Evolutionary conservation across 2,797 vertebrate species (phyloP).

Genomic region (Nannoperca australis): DNA sequence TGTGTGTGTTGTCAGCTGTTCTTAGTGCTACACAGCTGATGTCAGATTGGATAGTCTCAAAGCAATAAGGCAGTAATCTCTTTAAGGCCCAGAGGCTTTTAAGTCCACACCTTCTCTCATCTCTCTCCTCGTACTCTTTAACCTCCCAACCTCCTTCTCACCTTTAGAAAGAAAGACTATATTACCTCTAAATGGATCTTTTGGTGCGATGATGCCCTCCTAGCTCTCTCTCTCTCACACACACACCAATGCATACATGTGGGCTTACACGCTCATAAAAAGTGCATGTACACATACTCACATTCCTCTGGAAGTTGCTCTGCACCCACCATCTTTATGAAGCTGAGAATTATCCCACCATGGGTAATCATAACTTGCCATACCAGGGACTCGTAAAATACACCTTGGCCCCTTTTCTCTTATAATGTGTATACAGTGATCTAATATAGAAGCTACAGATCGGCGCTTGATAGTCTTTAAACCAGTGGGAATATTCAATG

Average conservation of each 20-base stretch:
- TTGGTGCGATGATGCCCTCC: constrained; percentile 64
- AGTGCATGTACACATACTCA: constrained; percentile 48
- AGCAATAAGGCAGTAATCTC: constrained; percentile 85
- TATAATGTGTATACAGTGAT: constrained; percentile 82
- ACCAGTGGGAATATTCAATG: constrained; percentile 67
- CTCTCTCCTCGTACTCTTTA: constrained; percentile 60
- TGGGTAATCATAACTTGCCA: constrained; percentile 81
- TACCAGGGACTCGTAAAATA: constrained; percentile 81
- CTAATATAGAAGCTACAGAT: constrained; percentile 69
- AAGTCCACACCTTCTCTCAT: constrained; percentile 74
- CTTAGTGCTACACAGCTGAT: constrained; percentile 75
- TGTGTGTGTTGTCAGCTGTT: constrained; percentile 76
- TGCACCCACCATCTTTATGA: constrained; percentile 79
- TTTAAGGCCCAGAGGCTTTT: constrained; percentile 80
- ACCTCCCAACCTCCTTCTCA: constrained; percentile 63
- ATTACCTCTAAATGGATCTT: constrained; percentile 84
- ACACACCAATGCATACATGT: constrained; percentile 63
- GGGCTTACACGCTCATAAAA: constrained; percentile 42
- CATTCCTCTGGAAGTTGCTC: constrained; percentile 64
- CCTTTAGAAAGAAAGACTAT: constrained; percentile 74
- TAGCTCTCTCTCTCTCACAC: constrained; percentile 21
- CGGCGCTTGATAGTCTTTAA: constrained; percentile 60
- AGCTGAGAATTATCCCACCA: constrained; percentile 84
- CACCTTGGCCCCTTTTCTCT: constrained; percentile 75
- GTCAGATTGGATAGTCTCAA: constrained; percentile 84